These are phyloP conservation scores for Acanthosepion pharaonis DNA, from an alignment of 2,888 invertebrate species.

Conservation along the genomic window DNA sequence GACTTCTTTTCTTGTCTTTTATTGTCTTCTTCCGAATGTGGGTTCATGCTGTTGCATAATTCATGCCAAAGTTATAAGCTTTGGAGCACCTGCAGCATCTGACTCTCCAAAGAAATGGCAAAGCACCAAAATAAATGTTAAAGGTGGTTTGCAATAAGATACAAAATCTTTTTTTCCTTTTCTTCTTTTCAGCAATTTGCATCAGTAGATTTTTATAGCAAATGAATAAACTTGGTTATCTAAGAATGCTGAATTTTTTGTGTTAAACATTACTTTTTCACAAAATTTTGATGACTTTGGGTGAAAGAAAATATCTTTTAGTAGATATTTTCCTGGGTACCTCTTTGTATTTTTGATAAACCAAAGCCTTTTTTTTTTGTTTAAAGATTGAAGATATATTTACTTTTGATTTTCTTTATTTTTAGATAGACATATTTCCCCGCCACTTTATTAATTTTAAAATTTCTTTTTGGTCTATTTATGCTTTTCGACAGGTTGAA, in stretches of 20 bases:
- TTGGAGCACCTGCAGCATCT: slow-evolving; percentile 17
- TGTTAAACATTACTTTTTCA: background rate
- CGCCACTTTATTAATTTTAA: too few species aligned
- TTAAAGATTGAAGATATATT: too few species aligned
- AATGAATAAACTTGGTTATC: background rate
- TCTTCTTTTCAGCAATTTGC: background rate
- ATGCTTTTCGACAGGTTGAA: too few species aligned
- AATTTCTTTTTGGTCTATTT: too few species aligned
- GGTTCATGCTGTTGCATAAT: background rate
- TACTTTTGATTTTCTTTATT: too few species aligned
- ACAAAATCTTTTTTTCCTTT: background rate
- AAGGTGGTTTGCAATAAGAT: background rate
- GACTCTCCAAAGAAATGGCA: background rate
- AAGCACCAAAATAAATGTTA: background rate
- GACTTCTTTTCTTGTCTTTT: background rate
- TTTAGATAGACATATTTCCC: too few species aligned
- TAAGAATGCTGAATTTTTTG: background rate
- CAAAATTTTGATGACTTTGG: background rate
- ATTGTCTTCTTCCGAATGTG: background rate
- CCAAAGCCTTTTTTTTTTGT: background rate
- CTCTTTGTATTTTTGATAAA: background rate
- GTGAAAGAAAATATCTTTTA: background rate
- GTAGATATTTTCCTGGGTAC: background rate
- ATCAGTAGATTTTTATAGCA: background rate
- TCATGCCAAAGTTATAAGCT: background rate